Percentiles rank a stretch among this genome's conserved stretches.
phyloP scores from a whole-genome alignment of 2,113 vertebrate genomes.

The Melanerpes formicivorus region DNA sequence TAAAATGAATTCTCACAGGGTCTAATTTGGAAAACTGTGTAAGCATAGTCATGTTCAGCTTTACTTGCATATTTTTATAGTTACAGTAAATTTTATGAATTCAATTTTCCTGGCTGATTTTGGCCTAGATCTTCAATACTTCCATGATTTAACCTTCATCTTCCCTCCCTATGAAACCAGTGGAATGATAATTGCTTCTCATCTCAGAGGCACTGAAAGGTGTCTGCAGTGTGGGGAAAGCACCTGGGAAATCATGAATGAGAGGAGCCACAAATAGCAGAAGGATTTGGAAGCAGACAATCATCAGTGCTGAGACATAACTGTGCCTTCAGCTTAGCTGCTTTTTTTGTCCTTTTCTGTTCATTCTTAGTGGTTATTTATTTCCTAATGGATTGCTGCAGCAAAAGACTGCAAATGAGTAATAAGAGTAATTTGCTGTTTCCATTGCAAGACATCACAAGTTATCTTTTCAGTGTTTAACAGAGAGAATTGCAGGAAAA shows the following conservation, averaged over 20 bases:
- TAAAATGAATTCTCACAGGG: background rate
- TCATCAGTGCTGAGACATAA: background rate
- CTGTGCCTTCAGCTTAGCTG: background rate
- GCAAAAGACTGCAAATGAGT: constrained; percentile 34
- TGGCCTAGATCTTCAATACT: background rate
- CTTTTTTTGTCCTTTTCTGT: constrained; percentile 13
- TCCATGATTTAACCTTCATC: background rate
- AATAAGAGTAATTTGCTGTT: constrained; percentile 57
- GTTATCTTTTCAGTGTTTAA: background rate
- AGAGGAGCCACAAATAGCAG: background rate
- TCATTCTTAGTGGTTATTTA: constrained; percentile 23
- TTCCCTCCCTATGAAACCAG: background rate
- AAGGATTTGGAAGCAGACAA: background rate
- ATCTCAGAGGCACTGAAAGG: background rate
- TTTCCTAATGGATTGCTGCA: constrained; percentile 28
- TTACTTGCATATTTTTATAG: background rate
- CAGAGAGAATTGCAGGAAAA: background rate
- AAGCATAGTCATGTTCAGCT: background rate
- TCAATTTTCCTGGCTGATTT: background rate
- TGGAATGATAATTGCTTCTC: background rate
- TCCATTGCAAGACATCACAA: constrained; percentile 5
- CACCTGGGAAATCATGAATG: background rate
- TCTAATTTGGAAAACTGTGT: background rate
- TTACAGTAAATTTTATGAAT: background rate
- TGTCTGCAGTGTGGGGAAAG: background rate